phyloP scores from a whole-genome alignment of 2,888 invertebrate species.

The Drosophila eohydei region DNA sequence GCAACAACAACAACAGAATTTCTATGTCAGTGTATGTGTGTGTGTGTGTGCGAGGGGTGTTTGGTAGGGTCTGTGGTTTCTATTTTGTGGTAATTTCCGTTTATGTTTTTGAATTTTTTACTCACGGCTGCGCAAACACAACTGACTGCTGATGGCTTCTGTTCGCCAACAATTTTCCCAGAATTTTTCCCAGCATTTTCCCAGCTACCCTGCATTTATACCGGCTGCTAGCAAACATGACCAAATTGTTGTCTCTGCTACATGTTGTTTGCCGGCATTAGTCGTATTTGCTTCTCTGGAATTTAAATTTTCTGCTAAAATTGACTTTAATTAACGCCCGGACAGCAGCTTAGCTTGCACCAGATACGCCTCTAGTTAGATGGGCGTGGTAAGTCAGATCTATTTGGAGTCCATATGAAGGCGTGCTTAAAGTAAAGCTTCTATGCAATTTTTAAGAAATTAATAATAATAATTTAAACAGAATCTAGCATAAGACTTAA shows the following conservation, averaged over 20 bases:
- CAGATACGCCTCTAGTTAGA: neutral
- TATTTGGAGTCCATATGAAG: too few species aligned
- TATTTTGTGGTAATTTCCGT: constrained; percentile 81
- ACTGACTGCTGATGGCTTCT: constrained; percentile 62
- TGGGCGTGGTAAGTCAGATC: constrained; percentile 6
- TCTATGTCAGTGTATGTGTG: constrained; percentile 23
- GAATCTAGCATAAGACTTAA: neutral
- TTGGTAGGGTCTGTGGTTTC: constrained; percentile 69
- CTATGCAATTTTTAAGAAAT: neutral
- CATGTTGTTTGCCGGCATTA: constrained; percentile 21
- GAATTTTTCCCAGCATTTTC: constrained; percentile 13
- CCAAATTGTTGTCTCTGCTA: constrained; percentile 53
- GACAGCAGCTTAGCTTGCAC: constrained; percentile 11
- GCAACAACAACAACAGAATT: constrained; percentile 47
- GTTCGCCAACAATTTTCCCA: constrained; percentile 29
- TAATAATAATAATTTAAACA: neutral
- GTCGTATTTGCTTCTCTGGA: constrained; percentile 64
- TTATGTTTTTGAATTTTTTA: constrained; percentile 81
- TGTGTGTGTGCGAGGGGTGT: constrained; percentile 31
- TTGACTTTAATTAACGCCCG: constrained; percentile 59
- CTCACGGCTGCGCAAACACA: constrained; percentile 80
- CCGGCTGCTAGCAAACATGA: constrained; percentile 33
- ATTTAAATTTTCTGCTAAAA: constrained; percentile 63
- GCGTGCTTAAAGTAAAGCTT: too few species aligned
- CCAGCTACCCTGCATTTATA: neutral